Evolutionary conservation across 2,113 vertebrate species (phyloP), one percentile per base, ranked within the genome.

Genomic region (Haemorhous mexicanus): DNA sequence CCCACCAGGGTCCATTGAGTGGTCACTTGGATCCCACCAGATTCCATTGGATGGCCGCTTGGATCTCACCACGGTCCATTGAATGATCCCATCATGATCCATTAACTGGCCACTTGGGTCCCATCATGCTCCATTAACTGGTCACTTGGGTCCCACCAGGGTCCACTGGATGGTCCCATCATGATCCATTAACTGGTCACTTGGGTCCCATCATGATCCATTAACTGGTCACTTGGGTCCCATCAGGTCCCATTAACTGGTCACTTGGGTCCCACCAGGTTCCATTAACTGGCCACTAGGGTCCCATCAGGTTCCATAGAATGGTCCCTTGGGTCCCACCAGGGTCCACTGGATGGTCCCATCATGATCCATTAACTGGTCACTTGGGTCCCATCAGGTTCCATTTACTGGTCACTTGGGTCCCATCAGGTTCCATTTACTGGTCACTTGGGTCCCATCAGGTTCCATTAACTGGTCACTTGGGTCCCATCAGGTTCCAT

Each of bases 81-180:
- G 26, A 2, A 16, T 6, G 26, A 26, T 43, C 41, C 6, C 41
- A 13, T 41, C 23, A n/a, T n/a, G n/a, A n/a, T n/a, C n/a, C n/a
- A n/a, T n/a, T n/a, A n/a, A n/a, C n/a, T n/a, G n/a, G n/a, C n/a
- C n/a, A n/a, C n/a, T 0, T 41, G 3, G 1, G 0, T 47, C n/a
- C 39, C 52, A 28, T 22, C 63, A 59, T 46, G 2, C 0, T 44
- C 21, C 1, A 0, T 2, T 59, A 6, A 1, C 0, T 32, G 55
- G 12, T 49, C 27, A 1, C 27, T 6, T 13, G 43, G 7, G 2
- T 69, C 33, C 50, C 19, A 53, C 8, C 41, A 61, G 13, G 3
- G 0, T 37, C 27, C 2, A 0, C 9, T 61, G 0, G 0, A 0
- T 18, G 16, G 7, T 32, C n/a, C n/a, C n/a, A n/a, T n/a, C n/a